phyloP scores from a whole-genome alignment of 2,797 vertebrate genomes.

The Parauchenoglanis ngamensis region DNA sequence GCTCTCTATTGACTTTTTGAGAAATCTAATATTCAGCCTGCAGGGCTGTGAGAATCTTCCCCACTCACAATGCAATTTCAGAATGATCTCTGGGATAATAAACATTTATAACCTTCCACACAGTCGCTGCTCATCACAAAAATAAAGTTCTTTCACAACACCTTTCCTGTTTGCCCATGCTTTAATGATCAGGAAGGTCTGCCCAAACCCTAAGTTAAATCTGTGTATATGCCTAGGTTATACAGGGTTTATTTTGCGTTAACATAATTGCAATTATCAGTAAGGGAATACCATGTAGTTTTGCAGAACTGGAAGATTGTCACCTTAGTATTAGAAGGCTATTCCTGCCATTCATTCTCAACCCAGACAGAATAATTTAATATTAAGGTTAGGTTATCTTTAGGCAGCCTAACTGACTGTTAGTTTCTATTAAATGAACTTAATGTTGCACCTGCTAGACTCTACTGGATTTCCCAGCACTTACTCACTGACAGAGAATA shows the following conservation, averaged over 20 bases:
- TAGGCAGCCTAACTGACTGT: not conserved
- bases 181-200: slow-evolving; percentile 14
- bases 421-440: slow-evolving; percentile 18
- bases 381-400: not conserved
- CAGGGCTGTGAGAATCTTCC: slow-evolving; percentile 70
- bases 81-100: slow-evolving; percentile 67
- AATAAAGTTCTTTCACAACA: slow-evolving; percentile 19
- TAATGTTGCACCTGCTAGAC: not conserved
- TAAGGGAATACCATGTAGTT: not conserved
- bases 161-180: not conserved
- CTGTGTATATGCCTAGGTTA: not conserved
- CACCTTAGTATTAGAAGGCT: not conserved
- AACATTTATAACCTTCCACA: slow-evolving; percentile 67
- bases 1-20: slow-evolving; percentile 79
- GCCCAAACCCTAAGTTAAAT: not conserved
- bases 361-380: not conserved
- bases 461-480: not conserved
- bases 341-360: not conserved
- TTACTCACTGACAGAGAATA: slow-evolving; percentile 28
- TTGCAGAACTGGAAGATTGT: not conserved
- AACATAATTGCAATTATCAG: not conserved
- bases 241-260: not conserved
- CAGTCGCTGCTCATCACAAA: slow-evolving; percentile 20
- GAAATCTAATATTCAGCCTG: slow-evolving; percentile 80
- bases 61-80: slow-evolving; percentile 70